phyloP scores from a whole-genome alignment of 1,140 invertebrate genomes.

The Plectrocnemia conspersa region DNA sequence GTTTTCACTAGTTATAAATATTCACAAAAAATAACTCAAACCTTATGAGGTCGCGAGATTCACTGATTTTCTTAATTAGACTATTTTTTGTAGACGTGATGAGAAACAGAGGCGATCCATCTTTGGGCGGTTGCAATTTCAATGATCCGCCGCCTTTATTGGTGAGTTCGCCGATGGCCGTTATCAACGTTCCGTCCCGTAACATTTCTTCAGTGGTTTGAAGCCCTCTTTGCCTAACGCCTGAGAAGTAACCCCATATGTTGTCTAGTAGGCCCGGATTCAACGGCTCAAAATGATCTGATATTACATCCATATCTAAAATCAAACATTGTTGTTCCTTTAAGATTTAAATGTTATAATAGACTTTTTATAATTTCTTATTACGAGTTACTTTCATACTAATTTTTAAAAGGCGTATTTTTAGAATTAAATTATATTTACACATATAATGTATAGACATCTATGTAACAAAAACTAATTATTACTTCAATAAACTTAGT shows the following conservation, averaged over 20 bases:
- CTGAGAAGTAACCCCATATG: constrained; percentile 74
- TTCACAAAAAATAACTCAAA: constrained; percentile 20
- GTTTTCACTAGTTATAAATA: neutral
- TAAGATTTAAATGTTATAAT: neutral
- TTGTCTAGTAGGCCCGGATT: constrained; percentile 66
- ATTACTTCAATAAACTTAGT: too few relatives aligned
- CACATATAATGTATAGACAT: too few relatives aligned
- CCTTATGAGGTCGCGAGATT: constrained; percentile 59
- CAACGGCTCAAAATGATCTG: constrained; percentile 70
- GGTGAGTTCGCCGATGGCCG: constrained; percentile 68
- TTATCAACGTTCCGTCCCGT: constrained; percentile 67
- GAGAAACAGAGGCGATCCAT: constrained; percentile 66
- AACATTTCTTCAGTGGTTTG: constrained; percentile 78
- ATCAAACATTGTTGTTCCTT: neutral
- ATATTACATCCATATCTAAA: constrained; percentile 68
- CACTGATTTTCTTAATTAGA: constrained; percentile 63
- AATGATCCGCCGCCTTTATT: constrained; percentile 53
- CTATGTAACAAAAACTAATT: too few relatives aligned
- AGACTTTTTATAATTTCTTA: too few relatives aligned
- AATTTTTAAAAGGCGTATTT: too few relatives aligned
- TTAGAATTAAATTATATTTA: too few relatives aligned
- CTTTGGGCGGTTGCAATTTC: constrained; percentile 61
- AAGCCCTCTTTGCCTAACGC: constrained; percentile 66
- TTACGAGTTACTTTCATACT: too few relatives aligned
- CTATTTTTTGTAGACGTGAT: constrained; percentile 64